Conservation (phyloP, 2,797 vertebrate species). For the Trichosurus vulpecula region DNA sequence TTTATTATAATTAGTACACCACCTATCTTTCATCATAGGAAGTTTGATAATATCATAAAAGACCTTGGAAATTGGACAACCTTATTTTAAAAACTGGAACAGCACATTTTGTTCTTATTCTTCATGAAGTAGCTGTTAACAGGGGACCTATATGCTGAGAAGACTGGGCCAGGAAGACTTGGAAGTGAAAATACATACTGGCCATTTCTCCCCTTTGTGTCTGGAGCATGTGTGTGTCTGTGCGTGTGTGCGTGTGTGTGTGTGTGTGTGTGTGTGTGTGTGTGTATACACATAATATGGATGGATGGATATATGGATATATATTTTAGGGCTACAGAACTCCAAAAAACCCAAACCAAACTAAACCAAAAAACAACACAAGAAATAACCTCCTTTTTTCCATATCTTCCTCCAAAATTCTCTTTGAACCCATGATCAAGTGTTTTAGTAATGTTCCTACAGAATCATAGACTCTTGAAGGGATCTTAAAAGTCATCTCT, state of each 20-base stretch:
- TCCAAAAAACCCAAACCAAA: neutral
- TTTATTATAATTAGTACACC: neutral
- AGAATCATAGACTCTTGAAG: neutral
- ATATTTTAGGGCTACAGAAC: neutral
- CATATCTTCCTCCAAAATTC: neutral
- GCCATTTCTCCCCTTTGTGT: neutral
- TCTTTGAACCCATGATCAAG: neutral
- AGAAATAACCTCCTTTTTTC: neutral
- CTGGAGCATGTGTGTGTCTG: too few relatives aligned
- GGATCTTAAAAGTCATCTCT: slow-evolving; percentile 1
- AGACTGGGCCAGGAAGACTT: neutral
- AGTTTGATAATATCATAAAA: neutral
- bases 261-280: too few relatives aligned
- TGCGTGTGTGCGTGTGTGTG: too few relatives aligned
- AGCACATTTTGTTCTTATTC: neutral
- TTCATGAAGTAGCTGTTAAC: neutral
- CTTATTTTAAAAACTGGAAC: neutral
- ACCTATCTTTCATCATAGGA: neutral
- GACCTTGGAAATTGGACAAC: neutral
- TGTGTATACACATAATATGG: too few relatives aligned
- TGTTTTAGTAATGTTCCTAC: neutral
- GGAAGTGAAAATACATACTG: neutral
- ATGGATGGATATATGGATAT: neutral
- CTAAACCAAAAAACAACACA: neutral
- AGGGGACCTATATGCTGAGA: neutral